These are phyloP conservation scores for Autographa pulchrina DNA, from an alignment of 2,888 invertebrate species.

Conservation along the genomic window DNA sequence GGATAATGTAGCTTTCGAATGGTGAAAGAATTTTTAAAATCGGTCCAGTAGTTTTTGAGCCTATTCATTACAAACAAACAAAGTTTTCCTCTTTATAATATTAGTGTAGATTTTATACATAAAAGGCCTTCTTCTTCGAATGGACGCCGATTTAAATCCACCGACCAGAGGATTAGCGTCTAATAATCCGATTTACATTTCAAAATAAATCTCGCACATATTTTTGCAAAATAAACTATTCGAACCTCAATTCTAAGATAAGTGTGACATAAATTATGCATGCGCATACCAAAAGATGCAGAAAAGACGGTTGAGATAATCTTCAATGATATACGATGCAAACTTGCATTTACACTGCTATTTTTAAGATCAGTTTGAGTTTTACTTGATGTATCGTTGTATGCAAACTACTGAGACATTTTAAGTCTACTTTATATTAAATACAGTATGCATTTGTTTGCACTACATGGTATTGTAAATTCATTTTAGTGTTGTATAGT, in stretches of 20 bases:
- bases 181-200: not conserved
- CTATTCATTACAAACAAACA: too few relatives aligned
- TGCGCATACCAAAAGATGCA: constrained; percentile 77
- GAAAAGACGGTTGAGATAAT: constrained; percentile 83
- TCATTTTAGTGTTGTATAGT: not conserved
- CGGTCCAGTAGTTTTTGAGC: too few relatives aligned
- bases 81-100: too few relatives aligned
- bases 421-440: not conserved
- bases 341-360: constrained; percentile 77
- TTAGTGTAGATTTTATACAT: too few relatives aligned
- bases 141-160: not conserved
- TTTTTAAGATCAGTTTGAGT: constrained; percentile 48
- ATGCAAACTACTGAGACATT: constrained; percentile 36
- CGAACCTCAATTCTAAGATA: constrained; percentile 67
- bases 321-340: constrained; percentile 86
- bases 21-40: too few relatives aligned
- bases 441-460: not conserved
- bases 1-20: too few relatives aligned
- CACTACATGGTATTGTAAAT: not conserved
- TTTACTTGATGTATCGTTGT: constrained; percentile 51
- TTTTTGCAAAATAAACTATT: constrained; percentile 55
- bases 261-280: constrained; percentile 83
- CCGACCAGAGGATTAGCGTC: not conserved
- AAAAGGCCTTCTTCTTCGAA: not conserved
- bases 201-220: constrained; percentile 21